These are phyloP conservation scores for Pocillopora damicornis DNA, from an alignment of 64 coral and sea anemone genomes.

Conservation along the genomic window DNA sequence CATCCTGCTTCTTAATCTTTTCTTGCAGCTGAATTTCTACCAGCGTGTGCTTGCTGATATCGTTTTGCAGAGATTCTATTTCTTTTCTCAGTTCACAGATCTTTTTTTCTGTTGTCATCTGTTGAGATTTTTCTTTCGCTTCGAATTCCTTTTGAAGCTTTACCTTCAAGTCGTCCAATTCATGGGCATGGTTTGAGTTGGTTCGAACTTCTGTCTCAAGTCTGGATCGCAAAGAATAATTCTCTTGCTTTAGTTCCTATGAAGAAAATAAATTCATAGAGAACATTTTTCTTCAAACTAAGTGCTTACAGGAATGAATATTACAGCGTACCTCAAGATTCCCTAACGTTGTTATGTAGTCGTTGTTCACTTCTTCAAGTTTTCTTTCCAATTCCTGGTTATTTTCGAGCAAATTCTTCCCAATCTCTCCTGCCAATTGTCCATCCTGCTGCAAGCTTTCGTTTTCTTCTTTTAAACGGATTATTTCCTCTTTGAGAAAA, in stretches of 20 bases:
- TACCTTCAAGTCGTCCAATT: slow-evolving; percentile 86
- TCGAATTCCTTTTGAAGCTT: slow-evolving; percentile 77
- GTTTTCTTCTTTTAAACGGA: slow-evolving; percentile 48
- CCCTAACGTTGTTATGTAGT: slow-evolving; percentile 36
- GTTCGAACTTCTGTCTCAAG: slow-evolving; percentile 62
- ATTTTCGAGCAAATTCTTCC: slow-evolving; percentile 82
- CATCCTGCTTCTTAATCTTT: slow-evolving; percentile 88
- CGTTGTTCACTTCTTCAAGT: slow-evolving; percentile 67
- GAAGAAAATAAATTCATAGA: neutral
- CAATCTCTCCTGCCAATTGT: slow-evolving; percentile 83
- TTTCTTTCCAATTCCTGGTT: slow-evolving; percentile 87
- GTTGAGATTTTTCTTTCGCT: slow-evolving; percentile 48
- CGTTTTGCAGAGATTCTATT: slow-evolving; percentile 84
- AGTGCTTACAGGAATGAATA: neutral
- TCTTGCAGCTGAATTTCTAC: slow-evolving; percentile 80
- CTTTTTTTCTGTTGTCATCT: slow-evolving; percentile 67
- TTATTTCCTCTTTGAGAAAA: slow-evolving; percentile 35
- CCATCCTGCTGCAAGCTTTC: slow-evolving; percentile 51
- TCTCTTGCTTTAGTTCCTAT: slow-evolving; percentile 88
- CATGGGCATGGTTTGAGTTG: slow-evolving; percentile 52
- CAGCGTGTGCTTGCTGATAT: slow-evolving; percentile 68
- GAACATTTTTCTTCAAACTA: neutral
- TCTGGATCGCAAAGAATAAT: slow-evolving; percentile 57
- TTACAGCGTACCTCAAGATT: slow-evolving; percentile 61
- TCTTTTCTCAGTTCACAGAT: slow-evolving; percentile 81